Evolutionary conservation across 2,888 invertebrate genomes (phyloP).

Genomic region (Phalangium opilio): DNA sequence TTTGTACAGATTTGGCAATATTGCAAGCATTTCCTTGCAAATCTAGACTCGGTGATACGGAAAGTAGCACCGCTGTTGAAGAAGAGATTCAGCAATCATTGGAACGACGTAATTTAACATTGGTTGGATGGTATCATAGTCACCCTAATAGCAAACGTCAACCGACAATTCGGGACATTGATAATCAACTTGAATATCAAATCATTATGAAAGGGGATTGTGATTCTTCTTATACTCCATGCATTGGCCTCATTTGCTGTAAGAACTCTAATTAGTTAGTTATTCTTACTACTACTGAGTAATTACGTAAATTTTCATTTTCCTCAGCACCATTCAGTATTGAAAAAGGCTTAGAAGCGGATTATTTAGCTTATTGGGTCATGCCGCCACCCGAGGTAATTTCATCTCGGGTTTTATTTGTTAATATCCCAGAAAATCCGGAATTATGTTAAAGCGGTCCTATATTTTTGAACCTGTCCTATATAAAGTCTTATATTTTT

Average conservation of each 20-base stretch:
- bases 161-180: slow-evolving; percentile 63
- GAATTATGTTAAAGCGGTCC: background rate
- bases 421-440: background rate
- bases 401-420: background rate
- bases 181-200: slow-evolving; percentile 85
- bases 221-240: slow-evolving; percentile 82
- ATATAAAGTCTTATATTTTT: no score
- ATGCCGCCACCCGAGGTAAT: slow-evolving; percentile 72
- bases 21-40: slow-evolving; percentile 79
- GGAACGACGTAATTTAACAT: slow-evolving; percentile 58
- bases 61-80: slow-evolving; percentile 41
- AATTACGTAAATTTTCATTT: no score
- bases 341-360: slow-evolving; percentile 15
- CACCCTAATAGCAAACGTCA: slow-evolving; percentile 56
- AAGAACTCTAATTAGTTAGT: no score
- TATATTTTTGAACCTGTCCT: no score
- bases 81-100: slow-evolving; percentile 58
- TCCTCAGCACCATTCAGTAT: slow-evolving; percentile 18
- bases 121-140: slow-evolving; percentile 93
- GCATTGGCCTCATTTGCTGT: slow-evolving; percentile 84
- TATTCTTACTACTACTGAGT: no score
- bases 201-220: slow-evolving; percentile 82
- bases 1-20: slow-evolving; percentile 57
- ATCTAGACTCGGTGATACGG: slow-evolving; percentile 59
- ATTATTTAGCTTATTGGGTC: slow-evolving; percentile 56